These are phyloP conservation scores for Junonia oenone DNA, from an alignment of 2,888 invertebrate species.

Conservation along the genomic window DNA sequence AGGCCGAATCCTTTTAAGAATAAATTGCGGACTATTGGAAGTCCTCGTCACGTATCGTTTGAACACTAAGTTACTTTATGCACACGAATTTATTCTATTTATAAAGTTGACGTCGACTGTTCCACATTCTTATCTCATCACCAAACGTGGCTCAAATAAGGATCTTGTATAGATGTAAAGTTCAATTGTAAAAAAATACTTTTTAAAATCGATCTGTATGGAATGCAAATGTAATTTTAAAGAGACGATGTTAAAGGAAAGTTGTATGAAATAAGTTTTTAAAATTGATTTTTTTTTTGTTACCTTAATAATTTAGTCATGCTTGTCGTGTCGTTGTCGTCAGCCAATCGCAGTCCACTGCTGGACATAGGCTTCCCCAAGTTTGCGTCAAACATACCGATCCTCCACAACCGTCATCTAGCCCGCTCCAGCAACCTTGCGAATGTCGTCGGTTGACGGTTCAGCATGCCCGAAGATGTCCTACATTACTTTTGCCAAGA, in stretches of 20 bases:
- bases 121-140: constrained; percentile 72
- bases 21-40: constrained; percentile 30
- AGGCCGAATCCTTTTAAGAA: background rate
- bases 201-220: background rate
- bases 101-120: constrained; percentile 68
- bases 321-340: too few species aligned
- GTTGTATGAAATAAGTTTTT: too few species aligned
- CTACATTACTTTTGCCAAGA: too few species aligned
- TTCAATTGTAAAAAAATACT: constrained; percentile 16
- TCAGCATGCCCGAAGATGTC: too few species aligned
- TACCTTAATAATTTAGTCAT: too few species aligned
- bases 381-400: too few species aligned
- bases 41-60: constrained; percentile 49
- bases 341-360: too few species aligned
- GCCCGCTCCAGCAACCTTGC: too few species aligned
- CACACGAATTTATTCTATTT: constrained; percentile 72
- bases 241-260: background rate
- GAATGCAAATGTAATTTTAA: background rate
- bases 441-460: too few species aligned
- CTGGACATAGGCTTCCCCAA: too few species aligned
- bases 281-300: too few species aligned
- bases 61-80: constrained; percentile 55
- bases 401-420: too few species aligned
- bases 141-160: constrained; percentile 43
- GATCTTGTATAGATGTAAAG: constrained; percentile 50